Conservation (phyloP, 2,888 invertebrate genomes). For the Pollenia griseotomentosa region DNA sequence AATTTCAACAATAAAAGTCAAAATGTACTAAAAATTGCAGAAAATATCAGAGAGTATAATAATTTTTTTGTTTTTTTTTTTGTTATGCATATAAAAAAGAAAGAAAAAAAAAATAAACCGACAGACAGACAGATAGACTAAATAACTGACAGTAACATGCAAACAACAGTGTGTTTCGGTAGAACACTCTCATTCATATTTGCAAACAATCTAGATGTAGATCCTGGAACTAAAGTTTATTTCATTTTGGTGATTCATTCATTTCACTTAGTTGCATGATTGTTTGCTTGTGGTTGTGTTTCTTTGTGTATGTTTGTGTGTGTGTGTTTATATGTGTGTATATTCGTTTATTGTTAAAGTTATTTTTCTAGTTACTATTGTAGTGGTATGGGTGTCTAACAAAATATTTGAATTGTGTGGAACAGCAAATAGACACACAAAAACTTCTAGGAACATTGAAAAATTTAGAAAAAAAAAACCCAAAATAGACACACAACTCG, state of each 20-base stretch:
- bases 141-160: conserved; percentile 69
- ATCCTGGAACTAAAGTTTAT: conserved; percentile 15
- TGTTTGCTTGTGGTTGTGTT: conserved; percentile 12
- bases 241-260: conserved; percentile 40
- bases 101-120: neutral
- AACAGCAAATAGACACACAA: conserved; percentile 41
- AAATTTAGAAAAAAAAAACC: conserved; percentile 16
- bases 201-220: conserved; percentile 18
- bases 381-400: conserved; percentile 36
- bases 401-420: conserved; percentile 54
- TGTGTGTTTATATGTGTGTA: neutral
- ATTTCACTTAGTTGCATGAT: conserved; percentile 29
- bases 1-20: conserved; percentile 70
- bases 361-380: conserved; percentile 36
- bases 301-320: neutral
- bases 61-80: conserved; percentile 1
- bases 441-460: neutral
- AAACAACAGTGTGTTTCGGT: conserved; percentile 51
- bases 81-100: conserved; percentile 1
- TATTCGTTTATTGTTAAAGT: conserved; percentile 54
- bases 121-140: conserved; percentile 41
- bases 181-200: conserved; percentile 23
- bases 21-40: conserved; percentile 54
- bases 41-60: conserved; percentile 14
- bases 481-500: conserved; percentile 63